A percentile compares a stretch with the other conserved stretches of the same genome.
phyloP scores from a whole-genome alignment of 2,113 vertebrate species.

The Calcarius ornatus region DNA sequence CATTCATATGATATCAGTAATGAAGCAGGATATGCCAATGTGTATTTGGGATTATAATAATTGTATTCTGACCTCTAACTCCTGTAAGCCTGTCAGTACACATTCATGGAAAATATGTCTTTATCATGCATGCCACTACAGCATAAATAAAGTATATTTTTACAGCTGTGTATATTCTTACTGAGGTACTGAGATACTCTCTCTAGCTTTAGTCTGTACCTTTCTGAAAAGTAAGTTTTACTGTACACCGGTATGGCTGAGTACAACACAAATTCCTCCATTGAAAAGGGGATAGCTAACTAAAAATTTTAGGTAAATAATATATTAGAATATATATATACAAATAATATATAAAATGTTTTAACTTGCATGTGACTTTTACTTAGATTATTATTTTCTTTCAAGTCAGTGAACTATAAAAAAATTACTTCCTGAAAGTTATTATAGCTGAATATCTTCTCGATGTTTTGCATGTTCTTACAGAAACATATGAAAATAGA shows the following conservation, averaged over 20 bases:
- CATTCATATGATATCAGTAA: neutral
- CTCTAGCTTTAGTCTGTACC: neutral
- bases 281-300: neutral
- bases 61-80: neutral
- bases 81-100: neutral
- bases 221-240: neutral
- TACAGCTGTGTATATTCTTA: neutral
- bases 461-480: neutral
- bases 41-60: neutral
- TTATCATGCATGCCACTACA: neutral
- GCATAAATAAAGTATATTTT: neutral
- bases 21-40: neutral
- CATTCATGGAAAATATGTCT: neutral
- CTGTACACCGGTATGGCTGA: neutral
- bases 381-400: neutral
- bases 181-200: neutral
- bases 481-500: neutral
- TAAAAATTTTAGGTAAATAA: neutral
- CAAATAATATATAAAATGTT: neutral
- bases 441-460: neutral
- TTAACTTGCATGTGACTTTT: neutral
- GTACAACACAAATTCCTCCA: neutral
- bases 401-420: neutral
- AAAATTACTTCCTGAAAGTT: neutral
- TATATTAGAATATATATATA: neutral